Evolutionary conservation across 2,888 invertebrate genomes (phyloP), one percentile per base, ranked within the genome.

Genomic region (Caenorhabditis sp.): DNA sequence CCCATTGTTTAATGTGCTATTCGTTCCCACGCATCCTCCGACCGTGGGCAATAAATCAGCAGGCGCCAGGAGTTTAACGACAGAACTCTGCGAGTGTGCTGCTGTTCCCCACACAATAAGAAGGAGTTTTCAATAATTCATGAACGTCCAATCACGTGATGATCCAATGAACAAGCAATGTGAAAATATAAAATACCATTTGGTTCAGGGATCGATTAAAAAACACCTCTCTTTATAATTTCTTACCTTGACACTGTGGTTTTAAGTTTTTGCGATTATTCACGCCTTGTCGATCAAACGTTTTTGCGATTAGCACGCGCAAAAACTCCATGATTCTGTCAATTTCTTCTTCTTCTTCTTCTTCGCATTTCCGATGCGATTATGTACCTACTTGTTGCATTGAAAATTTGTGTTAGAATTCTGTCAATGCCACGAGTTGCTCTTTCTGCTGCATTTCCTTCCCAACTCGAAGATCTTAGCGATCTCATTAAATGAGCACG

Each of bases 321-420:
- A 22, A 30, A 17, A 53, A 37, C 39, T 62, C 50, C 48, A 50
- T 62, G 50, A 52, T 62, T 62, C 30, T 41, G 17, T 48, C 48
- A 35, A 46, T 50, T 65, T 52, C 43, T 41, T 39, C 11, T 24
- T 15, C 15, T 13, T 11, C 30, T 4, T 26, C 35, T 53, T 17
- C 62, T 58, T 24, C 30, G 32, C 50, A 52, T 48, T 68, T 68
- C 68, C 68, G 68, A 68, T 68, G 58, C 68, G 68, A 68, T 68
- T 68, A 68, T 59, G 43, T 39, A 58, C 50, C 50, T 58, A 56
- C 66, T 66, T 55, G 50, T 68, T 68, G 50, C 58, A 58, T 68
- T 30, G 35, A 59, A 58, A 58, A 53, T 53, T 45, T 63, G 35
- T 35, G 35, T 13, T 35, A 35, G 35, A 35, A 35, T 53, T 66